Conservation (phyloP, 2,888 invertebrate species). For the Branchellion lobata region DNA sequence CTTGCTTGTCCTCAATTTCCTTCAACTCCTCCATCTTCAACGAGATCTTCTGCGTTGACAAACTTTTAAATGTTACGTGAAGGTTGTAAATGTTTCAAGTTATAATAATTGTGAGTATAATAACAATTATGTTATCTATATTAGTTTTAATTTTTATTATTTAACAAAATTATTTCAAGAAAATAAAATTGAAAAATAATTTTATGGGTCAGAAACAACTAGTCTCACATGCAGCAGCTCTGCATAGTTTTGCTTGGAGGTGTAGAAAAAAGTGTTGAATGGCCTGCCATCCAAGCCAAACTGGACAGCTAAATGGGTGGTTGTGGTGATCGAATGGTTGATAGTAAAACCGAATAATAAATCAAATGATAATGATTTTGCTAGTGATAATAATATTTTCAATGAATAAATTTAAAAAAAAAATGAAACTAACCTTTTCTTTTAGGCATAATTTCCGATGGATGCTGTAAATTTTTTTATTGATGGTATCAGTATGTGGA, state of each 20-base stretch:
- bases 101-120: too few species aligned
- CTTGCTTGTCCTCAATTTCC: slow-evolving; percentile 43
- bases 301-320: slow-evolving; percentile 64
- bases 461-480: slow-evolving; percentile 65
- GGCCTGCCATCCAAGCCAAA: slow-evolving; percentile 89
- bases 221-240: slow-evolving; percentile 73
- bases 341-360: too few species aligned
- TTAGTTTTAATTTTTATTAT: too few species aligned
- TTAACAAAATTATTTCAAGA: too few species aligned
- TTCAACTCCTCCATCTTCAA: slow-evolving; percentile 48
- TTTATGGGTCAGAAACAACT: background rate
- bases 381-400: background rate
- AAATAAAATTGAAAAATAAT: too few species aligned
- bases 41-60: slow-evolving; percentile 47
- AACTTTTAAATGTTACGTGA: too few species aligned
- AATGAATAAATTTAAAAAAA: slow-evolving; percentile 12
- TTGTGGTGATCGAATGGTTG: background rate
- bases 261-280: slow-evolving; percentile 86
- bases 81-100: too few species aligned
- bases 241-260: slow-evolving; percentile 81
- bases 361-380: too few species aligned
- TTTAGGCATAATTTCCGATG: slow-evolving; percentile 69
- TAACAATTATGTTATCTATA: too few species aligned
- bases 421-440: slow-evolving; percentile 55
- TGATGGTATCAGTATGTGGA: background rate